Evolutionary conservation across 2,888 invertebrate species (phyloP).

Genomic region (Volucella inflata): DNA sequence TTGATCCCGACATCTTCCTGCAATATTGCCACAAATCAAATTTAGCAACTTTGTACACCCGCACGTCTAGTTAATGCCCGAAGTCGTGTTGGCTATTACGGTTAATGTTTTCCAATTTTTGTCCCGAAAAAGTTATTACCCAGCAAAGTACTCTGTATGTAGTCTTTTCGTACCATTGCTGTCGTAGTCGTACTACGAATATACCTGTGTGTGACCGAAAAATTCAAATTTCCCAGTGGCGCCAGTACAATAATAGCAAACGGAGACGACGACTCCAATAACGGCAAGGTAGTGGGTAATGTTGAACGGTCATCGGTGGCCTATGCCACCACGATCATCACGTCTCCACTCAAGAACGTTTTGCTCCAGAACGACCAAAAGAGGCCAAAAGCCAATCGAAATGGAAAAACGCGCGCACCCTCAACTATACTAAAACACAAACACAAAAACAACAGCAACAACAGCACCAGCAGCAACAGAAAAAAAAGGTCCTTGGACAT

Average conservation of each 20-base stretch:
- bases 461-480: constrained; percentile 49
- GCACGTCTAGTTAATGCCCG: constrained; percentile 16
- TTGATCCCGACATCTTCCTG: no score
- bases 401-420: constrained; percentile 31
- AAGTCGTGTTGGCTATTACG: constrained; percentile 68
- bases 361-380: constrained; percentile 72
- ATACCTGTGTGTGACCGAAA: constrained; percentile 44
- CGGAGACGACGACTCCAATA: not conserved
- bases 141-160: not conserved
- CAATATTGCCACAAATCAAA: constrained; percentile 22
- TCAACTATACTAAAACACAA: constrained; percentile 43
- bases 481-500: constrained; percentile 68
- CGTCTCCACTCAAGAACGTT: constrained; percentile 63
- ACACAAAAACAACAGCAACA: constrained; percentile 64
- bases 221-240: constrained; percentile 74
- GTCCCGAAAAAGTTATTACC: constrained; percentile 64
- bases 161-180: no score
- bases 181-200: no score
- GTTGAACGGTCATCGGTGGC: constrained; percentile 69
- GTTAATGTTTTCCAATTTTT: constrained; percentile 63
- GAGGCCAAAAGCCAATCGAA: constrained; percentile 71
- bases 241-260: constrained; percentile 57
- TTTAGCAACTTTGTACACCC: constrained; percentile 22
- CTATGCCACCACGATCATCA: constrained; percentile 72
- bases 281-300: not conserved